Evolutionary conservation across 2,113 vertebrate genomes (phyloP).

Genomic region (Nansenia antarctica): DNA sequence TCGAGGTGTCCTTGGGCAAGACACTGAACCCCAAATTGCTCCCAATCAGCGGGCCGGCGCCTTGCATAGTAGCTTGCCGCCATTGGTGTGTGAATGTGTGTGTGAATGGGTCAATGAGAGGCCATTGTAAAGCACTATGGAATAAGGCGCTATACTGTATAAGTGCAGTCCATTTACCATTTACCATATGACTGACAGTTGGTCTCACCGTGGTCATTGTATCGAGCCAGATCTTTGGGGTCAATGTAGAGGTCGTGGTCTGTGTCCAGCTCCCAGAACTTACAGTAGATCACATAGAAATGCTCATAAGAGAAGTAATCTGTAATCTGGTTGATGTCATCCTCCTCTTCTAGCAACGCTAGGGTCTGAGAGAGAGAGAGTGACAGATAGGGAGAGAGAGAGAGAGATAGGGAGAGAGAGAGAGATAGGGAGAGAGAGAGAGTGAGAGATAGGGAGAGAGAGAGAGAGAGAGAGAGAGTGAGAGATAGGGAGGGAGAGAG

Average conservation of each 20-base stretch:
- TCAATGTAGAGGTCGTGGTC: slow-evolving; percentile 98
- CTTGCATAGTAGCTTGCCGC: too few relatives aligned
- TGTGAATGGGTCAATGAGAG: too few relatives aligned
- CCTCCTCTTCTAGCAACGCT: slow-evolving; percentile 95
- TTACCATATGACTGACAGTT: neutral
- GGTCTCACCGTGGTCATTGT: slow-evolving; percentile 92
- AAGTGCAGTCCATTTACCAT: too few relatives aligned
- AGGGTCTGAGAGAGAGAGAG: slow-evolving; percentile 79
- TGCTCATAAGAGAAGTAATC: slow-evolving; percentile 99
- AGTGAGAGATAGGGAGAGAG: neutral
- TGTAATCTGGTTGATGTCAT: slow-evolving; percentile 99
- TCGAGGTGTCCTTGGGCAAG: too few relatives aligned
- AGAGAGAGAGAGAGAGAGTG: neutral
- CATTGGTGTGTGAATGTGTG: too few relatives aligned
- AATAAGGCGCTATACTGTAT: too few relatives aligned
- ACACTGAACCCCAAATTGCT: too few relatives aligned
- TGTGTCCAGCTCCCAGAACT: slow-evolving; percentile 98
- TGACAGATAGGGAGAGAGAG: neutral
- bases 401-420: neutral
- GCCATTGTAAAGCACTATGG: too few relatives aligned
- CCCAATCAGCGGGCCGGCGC: too few relatives aligned
- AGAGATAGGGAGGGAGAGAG: neutral
- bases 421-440: neutral
- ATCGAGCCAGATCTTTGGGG: slow-evolving; percentile 90
- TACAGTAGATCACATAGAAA: slow-evolving; percentile 99